Conservation (phyloP, 2,113 vertebrate species). For the Gallinago paraguaiae region DNA sequence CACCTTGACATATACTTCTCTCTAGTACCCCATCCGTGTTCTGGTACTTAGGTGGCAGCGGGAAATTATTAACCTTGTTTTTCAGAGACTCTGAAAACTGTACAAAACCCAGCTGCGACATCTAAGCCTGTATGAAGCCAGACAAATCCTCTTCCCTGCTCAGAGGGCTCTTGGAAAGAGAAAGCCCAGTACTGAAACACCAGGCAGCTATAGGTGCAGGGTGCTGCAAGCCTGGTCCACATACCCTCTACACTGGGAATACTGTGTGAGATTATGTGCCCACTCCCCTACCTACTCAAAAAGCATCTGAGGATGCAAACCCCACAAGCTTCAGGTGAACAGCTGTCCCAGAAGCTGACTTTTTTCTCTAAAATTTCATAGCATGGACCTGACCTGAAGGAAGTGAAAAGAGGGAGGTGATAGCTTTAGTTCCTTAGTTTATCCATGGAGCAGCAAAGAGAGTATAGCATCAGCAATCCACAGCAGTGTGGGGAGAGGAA, state of each 20-base stretch:
- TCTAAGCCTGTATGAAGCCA: not conserved
- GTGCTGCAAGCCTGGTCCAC: not conserved
- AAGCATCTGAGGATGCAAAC: not conserved
- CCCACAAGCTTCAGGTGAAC: not conserved
- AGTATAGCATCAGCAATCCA: not conserved
- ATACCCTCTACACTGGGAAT: accelerated
- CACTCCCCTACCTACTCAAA: accelerated
- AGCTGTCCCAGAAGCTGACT: not conserved
- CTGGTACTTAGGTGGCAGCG: not conserved
- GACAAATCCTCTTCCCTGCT: not conserved
- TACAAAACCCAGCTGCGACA: not conserved
- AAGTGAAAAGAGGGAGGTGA: not conserved
- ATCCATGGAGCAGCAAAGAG: not conserved
- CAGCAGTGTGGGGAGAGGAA: not conserved
- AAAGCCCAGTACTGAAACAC: not conserved
- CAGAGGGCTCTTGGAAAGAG: not conserved
- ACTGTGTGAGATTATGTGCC: accelerated
- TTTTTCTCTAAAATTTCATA: not conserved
- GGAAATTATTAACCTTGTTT: not conserved
- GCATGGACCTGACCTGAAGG: not conserved
- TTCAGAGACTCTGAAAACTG: not conserved
- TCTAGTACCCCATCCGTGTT: not conserved
- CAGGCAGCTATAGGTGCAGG: not conserved
- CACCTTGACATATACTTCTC: constrained; percentile 36
- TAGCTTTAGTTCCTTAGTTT: not conserved